Evolutionary conservation across 2,113 vertebrate genomes (phyloP).

Genomic region (Todiramphus chloris): DNA sequence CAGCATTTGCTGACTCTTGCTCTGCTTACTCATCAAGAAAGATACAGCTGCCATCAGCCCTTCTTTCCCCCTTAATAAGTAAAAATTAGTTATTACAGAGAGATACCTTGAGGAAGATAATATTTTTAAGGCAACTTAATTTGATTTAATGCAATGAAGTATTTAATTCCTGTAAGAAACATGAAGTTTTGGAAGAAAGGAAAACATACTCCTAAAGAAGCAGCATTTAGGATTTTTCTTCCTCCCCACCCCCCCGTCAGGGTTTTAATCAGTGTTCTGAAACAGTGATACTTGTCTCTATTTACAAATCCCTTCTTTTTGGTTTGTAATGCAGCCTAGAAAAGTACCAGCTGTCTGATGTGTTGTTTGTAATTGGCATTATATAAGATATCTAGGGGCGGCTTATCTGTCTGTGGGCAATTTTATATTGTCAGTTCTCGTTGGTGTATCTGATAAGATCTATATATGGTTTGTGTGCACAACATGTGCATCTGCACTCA

Average conservation of each 20-base stretch:
- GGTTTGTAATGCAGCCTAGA: neutral
- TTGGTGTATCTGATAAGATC: neutral
- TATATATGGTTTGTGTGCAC: neutral
- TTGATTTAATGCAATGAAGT: neutral
- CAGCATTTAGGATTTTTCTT: neutral
- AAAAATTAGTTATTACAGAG: neutral
- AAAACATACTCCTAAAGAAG: neutral
- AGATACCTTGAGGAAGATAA: neutral
- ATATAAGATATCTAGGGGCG: neutral
- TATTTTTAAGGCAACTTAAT: neutral
- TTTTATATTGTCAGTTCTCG: neutral
- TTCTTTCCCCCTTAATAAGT: neutral
- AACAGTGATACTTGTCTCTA: neutral
- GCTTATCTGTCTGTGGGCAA: neutral
- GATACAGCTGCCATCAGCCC: neutral
- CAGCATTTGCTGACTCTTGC: neutral
- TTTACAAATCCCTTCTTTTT: neutral
- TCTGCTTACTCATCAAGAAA: neutral
- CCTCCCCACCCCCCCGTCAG: neutral
- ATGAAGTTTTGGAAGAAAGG: neutral
- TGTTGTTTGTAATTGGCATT: neutral
- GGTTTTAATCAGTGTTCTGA: neutral
- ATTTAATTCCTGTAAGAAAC: neutral
- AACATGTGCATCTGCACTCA: fast-evolving
- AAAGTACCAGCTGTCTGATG: neutral